A percentile compares a stretch with the other conserved stretches of the same genome.
Conservation (phyloP, 1,140 invertebrate genomes). For the Galleria mellonella region DNA sequence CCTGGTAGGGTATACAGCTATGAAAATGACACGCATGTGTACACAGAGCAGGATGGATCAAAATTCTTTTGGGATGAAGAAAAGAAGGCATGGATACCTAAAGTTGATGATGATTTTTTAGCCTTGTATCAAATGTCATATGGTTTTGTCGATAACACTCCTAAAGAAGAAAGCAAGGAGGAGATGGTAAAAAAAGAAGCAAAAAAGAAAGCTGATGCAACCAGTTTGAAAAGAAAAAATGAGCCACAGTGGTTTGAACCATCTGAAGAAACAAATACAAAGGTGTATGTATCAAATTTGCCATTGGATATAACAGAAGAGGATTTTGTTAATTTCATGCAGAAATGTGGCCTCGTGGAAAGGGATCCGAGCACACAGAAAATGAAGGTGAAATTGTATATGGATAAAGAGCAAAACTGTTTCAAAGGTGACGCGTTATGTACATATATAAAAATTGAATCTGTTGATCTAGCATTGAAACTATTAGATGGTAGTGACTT, state of each 20-base stretch:
- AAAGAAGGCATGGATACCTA: constrained; percentile 97
- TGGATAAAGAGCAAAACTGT: constrained; percentile 85
- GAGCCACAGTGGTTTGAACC: constrained; percentile 93
- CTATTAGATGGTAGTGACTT: constrained; percentile 92
- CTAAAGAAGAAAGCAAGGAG: constrained; percentile 41
- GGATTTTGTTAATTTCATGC: constrained; percentile 93
- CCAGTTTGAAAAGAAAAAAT: constrained; percentile 64
- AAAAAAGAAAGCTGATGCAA: constrained; percentile 30
- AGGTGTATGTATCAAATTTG: constrained; percentile 97
- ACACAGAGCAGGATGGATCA: constrained; percentile 91
- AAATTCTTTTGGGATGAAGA: constrained; percentile 93
- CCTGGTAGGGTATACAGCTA: constrained; percentile 77
- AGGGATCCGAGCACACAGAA: constrained; percentile 88
- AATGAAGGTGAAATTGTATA: constrained; percentile 97
- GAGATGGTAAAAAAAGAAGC: constrained; percentile 33
- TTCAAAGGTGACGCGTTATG: constrained; percentile 98
- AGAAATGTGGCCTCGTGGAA: constrained; percentile 97
- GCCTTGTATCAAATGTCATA: constrained; percentile 97
- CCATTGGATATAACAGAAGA: constrained; percentile 93
- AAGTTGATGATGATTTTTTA: constrained; percentile 97
- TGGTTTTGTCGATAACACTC: constrained; percentile 83
- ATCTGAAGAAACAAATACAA: constrained; percentile 94
- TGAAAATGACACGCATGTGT: constrained; percentile 86
- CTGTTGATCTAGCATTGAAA: constrained; percentile 93
- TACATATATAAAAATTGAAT: constrained; percentile 98